Evolutionary conservation across 2,888 invertebrate genomes (phyloP).

Genomic region (Cataglyphis rosenhaueri): DNA sequence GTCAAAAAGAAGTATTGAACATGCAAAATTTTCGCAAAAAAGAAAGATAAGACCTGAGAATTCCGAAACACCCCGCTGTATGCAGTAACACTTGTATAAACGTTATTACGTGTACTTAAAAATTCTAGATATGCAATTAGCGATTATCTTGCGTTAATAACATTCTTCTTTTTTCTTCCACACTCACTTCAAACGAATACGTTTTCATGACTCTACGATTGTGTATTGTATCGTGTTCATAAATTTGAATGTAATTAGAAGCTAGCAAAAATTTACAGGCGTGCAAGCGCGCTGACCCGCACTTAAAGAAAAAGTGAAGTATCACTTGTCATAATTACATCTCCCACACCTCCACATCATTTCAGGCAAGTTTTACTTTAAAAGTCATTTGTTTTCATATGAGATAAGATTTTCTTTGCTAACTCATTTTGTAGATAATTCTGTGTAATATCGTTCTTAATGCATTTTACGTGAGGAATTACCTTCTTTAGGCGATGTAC

Average conservation of each 20-base stretch:
- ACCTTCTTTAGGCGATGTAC: not conserved
- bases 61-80: too few species aligned
- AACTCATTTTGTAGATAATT: slow-evolving; percentile 27
- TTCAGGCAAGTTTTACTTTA: slow-evolving; percentile 18
- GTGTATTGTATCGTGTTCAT: slow-evolving; percentile 30
- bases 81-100: not conserved
- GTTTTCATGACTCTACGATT: slow-evolving; percentile 29
- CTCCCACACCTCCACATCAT: not conserved
- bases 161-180: not conserved
- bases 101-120: not conserved
- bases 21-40: not conserved
- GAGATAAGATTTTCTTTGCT: slow-evolving; percentile 1
- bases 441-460: slow-evolving; percentile 21
- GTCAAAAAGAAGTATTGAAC: not conserved
- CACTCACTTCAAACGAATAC: not conserved
- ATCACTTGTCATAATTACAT: slow-evolving; percentile 38
- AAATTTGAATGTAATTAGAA: slow-evolving; percentile 42
- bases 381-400: slow-evolving; percentile 20
- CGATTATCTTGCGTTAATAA: slow-evolving; percentile 25
- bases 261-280: not conserved
- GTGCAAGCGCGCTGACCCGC: slow-evolving; percentile 23
- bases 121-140: slow-evolving; percentile 20
- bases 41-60: not conserved
- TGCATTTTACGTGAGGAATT: slow-evolving; percentile 25
- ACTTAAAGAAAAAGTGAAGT: slow-evolving; percentile 23